Conservation (phyloP, 2,113 vertebrate species). For the Tauraco erythrolophus region DNA sequence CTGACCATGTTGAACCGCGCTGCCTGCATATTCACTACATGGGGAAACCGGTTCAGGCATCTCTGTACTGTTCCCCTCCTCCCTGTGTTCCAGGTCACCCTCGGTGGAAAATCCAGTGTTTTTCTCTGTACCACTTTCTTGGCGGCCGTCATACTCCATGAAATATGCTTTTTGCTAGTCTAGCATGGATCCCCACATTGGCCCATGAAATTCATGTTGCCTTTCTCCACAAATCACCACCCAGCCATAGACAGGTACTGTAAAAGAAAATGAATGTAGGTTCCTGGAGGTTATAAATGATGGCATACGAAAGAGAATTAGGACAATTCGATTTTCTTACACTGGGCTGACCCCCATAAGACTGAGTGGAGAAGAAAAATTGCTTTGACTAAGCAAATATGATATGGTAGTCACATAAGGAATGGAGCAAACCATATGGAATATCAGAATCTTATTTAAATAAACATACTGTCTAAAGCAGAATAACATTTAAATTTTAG, state of each 20-base stretch:
- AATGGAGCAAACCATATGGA: background rate
- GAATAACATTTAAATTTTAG: slow-evolving; percentile 21
- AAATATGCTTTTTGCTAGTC: background rate
- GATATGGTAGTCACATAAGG: background rate
- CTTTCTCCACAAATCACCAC: background rate
- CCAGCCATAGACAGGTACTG: background rate
- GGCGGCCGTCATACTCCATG: background rate
- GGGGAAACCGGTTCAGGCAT: background rate
- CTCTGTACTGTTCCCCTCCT: background rate
- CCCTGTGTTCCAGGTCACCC: background rate
- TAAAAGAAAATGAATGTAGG: background rate
- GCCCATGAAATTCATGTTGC: background rate
- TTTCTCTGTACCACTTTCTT: background rate
- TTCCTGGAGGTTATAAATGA: slow-evolving; percentile 36
- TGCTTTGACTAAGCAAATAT: slow-evolving; percentile 42
- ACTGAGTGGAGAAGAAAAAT: slow-evolving; percentile 21
- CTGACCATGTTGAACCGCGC: background rate
- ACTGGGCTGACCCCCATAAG: background rate
- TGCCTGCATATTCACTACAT: background rate
- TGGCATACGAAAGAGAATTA: slow-evolving; percentile 19
- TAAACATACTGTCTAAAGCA: slow-evolving; percentile 5
- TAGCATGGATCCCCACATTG: background rate
- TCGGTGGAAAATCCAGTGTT: background rate
- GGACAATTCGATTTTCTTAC: slow-evolving; percentile 29
- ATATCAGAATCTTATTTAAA: slow-evolving; percentile 22